A percentile compares a stretch with the other conserved stretches of the same genome.
phyloP scores from a whole-genome alignment of 2,797 vertebrate species.

The Brachyalestes nurse region DNA sequence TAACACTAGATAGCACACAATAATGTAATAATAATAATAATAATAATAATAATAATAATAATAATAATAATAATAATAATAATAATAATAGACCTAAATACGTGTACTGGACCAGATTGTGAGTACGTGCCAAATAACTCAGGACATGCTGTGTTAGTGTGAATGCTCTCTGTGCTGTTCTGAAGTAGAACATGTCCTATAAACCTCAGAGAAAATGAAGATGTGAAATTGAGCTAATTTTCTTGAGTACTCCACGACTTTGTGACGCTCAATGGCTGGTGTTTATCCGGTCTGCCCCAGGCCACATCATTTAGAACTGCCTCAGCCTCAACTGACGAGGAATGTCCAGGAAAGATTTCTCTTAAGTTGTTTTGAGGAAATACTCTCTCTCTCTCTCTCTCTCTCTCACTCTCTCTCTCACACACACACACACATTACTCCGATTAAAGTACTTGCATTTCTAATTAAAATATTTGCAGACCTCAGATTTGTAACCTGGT shows the following conservation, averaged over 20 bases:
- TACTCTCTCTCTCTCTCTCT: no score
- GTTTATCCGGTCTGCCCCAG: slow-evolving; percentile 4
- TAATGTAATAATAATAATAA: no score
- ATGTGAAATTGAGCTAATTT: neutral
- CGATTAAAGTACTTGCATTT: neutral
- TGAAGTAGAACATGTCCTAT: neutral
- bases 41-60: no score
- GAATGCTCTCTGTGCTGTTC: neutral
- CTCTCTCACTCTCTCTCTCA: no score
- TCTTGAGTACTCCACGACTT: neutral
- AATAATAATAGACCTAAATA: no score
- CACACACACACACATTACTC: neutral
- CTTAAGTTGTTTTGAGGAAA: no score
- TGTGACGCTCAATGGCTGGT: neutral
- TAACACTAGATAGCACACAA: no score
- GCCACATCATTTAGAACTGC: neutral
- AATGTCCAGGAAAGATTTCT: neutral
- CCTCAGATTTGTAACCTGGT: neutral
- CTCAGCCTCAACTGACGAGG: neutral
- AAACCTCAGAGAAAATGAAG: slow-evolving; percentile 14
- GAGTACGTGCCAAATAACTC: neutral
- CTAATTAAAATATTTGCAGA: neutral
- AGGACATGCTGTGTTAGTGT: neutral
- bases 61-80: no score
- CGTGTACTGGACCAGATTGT: no score